These are phyloP conservation scores for Mallotus villosus DNA, from an alignment of 2,797 vertebrate species.

Conservation along the genomic window DNA sequence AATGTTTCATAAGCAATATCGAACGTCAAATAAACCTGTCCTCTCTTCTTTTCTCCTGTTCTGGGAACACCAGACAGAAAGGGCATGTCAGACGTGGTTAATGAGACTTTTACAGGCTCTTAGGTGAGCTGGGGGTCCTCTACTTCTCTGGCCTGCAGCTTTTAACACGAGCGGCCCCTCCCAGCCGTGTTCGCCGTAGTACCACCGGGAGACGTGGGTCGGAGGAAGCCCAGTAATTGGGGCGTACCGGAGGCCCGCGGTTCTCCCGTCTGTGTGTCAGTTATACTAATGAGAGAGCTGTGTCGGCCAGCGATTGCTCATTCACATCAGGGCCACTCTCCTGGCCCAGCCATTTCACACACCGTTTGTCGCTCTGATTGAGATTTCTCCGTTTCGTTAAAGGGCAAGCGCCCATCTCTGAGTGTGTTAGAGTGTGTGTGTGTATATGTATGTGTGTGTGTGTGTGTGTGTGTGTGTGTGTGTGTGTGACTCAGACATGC, in stretches of 20 bases:
- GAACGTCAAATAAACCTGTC: conserved; percentile 21
- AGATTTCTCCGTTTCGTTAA: conserved; percentile 49
- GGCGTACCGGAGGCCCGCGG: conserved; percentile 22
- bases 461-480: too few relatives aligned
- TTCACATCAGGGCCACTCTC: conserved; percentile 42
- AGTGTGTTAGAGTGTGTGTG: too few relatives aligned
- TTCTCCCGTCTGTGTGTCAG: conserved; percentile 20
- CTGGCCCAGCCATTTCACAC: conserved; percentile 61
- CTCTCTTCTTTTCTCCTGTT: conserved; percentile 12
- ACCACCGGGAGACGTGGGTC: background rate
- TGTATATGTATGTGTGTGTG: too few relatives aligned
- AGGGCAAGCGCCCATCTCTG: conserved; percentile 16
- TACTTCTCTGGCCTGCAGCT: conserved; percentile 14
- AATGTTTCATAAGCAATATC: conserved; percentile 14
- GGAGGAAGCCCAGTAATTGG: conserved; percentile 21
- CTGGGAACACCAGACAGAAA: background rate
- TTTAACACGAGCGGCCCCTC: conserved; percentile 16
- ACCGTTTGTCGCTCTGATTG: conserved; percentile 50
- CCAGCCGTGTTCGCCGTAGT: background rate
- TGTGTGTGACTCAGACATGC: too few relatives aligned
- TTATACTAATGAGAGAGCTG: conserved; percentile 41
- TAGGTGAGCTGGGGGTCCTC: conserved; percentile 1
- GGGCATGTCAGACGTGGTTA: background rate
- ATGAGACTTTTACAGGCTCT: background rate
- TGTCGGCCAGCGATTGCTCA: conserved; percentile 43